Percentiles rank a stretch among this genome's conserved stretches.
Conservation (phyloP, 2,888 invertebrate genomes). For the Nymphalis urticae region DNA sequence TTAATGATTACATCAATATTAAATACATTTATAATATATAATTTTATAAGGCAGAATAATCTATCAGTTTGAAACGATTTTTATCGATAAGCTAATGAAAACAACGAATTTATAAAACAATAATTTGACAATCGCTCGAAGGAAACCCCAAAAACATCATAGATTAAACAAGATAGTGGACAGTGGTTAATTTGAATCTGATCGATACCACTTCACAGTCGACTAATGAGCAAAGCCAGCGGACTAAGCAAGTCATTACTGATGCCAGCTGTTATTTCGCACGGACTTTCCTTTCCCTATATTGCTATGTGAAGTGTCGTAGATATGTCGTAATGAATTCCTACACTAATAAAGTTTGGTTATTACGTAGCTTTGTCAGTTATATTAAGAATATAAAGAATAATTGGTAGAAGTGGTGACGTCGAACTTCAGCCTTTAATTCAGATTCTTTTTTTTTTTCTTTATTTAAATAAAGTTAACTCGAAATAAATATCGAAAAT, state of each 20-base stretch:
- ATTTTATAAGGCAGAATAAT: not conserved
- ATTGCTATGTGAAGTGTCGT: slow-evolving; percentile 51
- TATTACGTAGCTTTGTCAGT: slow-evolving; percentile 23
- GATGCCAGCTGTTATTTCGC: slow-evolving; percentile 61
- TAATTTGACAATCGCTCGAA: slow-evolving; percentile 9
- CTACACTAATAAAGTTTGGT: slow-evolving; percentile 57
- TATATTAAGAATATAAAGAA: not conserved
- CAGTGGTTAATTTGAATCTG: slow-evolving; percentile 60
- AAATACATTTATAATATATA: too few species aligned
- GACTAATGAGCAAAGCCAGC: slow-evolving; percentile 74
- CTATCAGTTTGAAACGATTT: not conserved
- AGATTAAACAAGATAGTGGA: slow-evolving; percentile 51
- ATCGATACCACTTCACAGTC: slow-evolving; percentile 62
- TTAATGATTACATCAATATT: too few species aligned
- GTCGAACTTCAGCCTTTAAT: too few species aligned
- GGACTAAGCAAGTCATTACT: slow-evolving; percentile 63
- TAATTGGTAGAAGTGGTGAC: too few species aligned
- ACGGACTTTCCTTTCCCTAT: slow-evolving; percentile 65
- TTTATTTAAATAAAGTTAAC: too few species aligned
- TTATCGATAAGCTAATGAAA: not conserved
- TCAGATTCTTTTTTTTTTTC: too few species aligned
- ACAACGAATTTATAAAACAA: not conserved
- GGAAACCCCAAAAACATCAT: slow-evolving; percentile 31
- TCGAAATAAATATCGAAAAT: too few species aligned
- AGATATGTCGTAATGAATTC: slow-evolving; percentile 68